These are phyloP conservation scores for Drosophila sordidula DNA, from an alignment of 2,888 invertebrate species.

Conservation along the genomic window DNA sequence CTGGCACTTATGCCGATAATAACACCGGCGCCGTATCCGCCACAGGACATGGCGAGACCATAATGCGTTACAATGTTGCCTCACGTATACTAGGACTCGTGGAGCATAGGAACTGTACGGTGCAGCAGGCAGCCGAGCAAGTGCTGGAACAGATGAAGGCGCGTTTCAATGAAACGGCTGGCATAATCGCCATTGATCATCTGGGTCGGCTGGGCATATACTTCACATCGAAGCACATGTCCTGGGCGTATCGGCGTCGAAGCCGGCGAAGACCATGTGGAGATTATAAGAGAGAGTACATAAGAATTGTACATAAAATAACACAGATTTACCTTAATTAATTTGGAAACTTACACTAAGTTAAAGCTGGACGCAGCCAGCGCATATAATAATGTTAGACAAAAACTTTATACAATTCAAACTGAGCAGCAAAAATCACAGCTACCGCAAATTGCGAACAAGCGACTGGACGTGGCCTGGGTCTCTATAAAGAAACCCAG, in stretches of 20 bases:
- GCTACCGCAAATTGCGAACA: slow-evolving; percentile 76
- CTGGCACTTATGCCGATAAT: slow-evolving; percentile 92
- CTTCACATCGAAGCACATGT: slow-evolving; percentile 89
- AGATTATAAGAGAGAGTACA: slow-evolving; percentile 26
- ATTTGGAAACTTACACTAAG: slow-evolving; percentile 1
- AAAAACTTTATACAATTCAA: slow-evolving; percentile 23
- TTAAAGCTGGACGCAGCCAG: slow-evolving; percentile 43
- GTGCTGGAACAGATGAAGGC: slow-evolving; percentile 89
- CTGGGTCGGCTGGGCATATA: slow-evolving; percentile 89
- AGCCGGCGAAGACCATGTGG: slow-evolving; percentile 84
- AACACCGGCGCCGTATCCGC: slow-evolving; percentile 91
- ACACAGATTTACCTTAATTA: neutral
- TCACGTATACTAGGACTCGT: slow-evolving; percentile 89
- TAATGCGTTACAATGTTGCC: slow-evolving; percentile 91
- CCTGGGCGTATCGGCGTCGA: slow-evolving; percentile 90
- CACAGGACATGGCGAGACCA: slow-evolving; percentile 93
- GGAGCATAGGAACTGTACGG: slow-evolving; percentile 86
- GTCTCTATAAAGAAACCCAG: slow-evolving; percentile 79
- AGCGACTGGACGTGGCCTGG: slow-evolving; percentile 37
- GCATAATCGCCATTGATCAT: slow-evolving; percentile 89
- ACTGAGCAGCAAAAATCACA: slow-evolving; percentile 82
- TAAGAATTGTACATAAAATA: neutral
- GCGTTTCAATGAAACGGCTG: slow-evolving; percentile 89
- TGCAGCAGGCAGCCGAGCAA: slow-evolving; percentile 87
- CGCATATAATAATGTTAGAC: neutral